Evolutionary conservation across 2,797 vertebrate genomes (phyloP), one percentile per base, ranked within the genome.

Genomic region (Philypnodon macrostomus): DNA sequence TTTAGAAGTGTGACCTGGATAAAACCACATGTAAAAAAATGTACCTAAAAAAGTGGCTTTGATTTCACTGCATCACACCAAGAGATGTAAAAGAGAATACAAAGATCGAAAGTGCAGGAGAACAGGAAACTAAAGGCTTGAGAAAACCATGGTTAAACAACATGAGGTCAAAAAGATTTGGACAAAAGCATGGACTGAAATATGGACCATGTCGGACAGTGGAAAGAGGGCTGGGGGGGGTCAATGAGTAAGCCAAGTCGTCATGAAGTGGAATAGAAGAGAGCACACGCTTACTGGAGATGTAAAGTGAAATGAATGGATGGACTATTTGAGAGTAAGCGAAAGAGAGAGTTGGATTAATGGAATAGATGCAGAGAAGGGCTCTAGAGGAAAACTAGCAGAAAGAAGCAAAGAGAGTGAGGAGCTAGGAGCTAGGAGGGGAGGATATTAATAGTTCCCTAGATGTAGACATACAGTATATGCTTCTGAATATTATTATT

Each of bases 401-500:
- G 47, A 66, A 60, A 60, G 70, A 62, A 56, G 63, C 53, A 63
- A 63, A 69, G 68, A 63, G 61, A 59, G 59, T 35, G 45, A 47
- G 66, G 56, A 67, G 79, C 74, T 77, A 62, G 63, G 78, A 75
- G 72, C 67, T n/a, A 26, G 55, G 60, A 53, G 35, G 66, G 62
- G 73, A 68, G 54, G 77, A 85, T 82, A 85, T 84, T 74, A 85
- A 88, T 85, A 84, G 80, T 83, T 85, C 80, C 80, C 79, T 80
- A 85, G 80, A 84, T 85, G 58, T 77, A n/a, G n/a, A n/a, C n/a
- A n/a, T n/a, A n/a, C n/a, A n/a, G n/a, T n/a, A n/a, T n/a, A n/a
- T n/a, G n/a, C n/a, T n/a, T n/a, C n/a, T n/a, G n/a, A n/a, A n/a
- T n/a, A n/a, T n/a, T n/a, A n/a, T n/a, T n/a, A n/a, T n/a, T n/a